Conservation (phyloP, 2,888 invertebrate species). For the Eupithecia abbreviata region DNA sequence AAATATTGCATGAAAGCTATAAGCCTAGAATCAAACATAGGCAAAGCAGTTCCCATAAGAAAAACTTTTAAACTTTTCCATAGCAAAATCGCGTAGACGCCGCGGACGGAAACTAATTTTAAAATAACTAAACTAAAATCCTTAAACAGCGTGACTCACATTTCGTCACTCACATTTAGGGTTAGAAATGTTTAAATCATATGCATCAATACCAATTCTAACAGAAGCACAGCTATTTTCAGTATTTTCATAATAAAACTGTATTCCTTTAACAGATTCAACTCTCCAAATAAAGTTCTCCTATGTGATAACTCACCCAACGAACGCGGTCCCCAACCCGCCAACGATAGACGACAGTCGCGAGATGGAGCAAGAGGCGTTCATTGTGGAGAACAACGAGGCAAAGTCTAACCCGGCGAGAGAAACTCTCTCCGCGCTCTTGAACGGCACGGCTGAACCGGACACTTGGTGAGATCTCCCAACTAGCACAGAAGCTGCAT, state of each 20-base stretch:
- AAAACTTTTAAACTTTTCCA: too few species aligned
- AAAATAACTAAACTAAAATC: too few species aligned
- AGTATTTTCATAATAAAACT: neutral
- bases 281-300: slow-evolving; percentile 86
- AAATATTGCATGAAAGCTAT: too few species aligned
- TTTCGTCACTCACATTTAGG: too few species aligned
- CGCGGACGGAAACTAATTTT: too few species aligned
- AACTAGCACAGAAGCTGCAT: too few species aligned
- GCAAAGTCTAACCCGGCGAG: slow-evolving; percentile 85
- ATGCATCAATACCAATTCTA: neutral
- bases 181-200: too few species aligned
- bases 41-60: too few species aligned
- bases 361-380: slow-evolving; percentile 83
- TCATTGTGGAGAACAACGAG: slow-evolving; percentile 50
- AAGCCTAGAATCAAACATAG: too few species aligned
- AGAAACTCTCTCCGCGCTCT: slow-evolving; percentile 84
- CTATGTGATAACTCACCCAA: slow-evolving; percentile 89
- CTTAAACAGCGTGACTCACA: too few species aligned
- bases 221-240: neutral
- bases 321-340: slow-evolving; percentile 88
- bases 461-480: slow-evolving; percentile 62
- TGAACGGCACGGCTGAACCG: slow-evolving; percentile 72
- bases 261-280: slow-evolving; percentile 74
- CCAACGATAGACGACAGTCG: slow-evolving; percentile 86
- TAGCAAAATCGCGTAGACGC: too few species aligned